phyloP scores from a whole-genome alignment of 2,113 vertebrate genomes.

The Oophaga pumilio region DNA sequence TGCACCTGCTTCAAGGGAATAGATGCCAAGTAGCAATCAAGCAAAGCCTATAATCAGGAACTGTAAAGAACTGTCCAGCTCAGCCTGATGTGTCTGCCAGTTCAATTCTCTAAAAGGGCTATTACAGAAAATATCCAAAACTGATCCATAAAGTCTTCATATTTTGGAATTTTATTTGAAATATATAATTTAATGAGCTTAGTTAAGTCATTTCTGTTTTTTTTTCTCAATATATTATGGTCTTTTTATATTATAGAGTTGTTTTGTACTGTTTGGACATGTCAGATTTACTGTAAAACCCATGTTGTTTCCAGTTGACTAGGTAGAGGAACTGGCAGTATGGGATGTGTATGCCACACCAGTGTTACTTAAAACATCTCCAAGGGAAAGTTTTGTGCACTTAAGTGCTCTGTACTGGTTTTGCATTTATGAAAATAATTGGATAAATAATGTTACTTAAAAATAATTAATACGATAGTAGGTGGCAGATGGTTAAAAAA shows the following conservation, averaged over 20 bases:
- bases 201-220: neutral
- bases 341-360: neutral
- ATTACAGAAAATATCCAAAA: slow-evolving; percentile 29
- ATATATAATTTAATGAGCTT: slow-evolving; percentile 31
- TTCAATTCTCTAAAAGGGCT: slow-evolving; percentile 29
- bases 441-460: neutral
- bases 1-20: slow-evolving; percentile 13
- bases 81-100: slow-evolving; percentile 1
- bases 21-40: slow-evolving; percentile 16
- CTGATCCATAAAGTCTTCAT: neutral
- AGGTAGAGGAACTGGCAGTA: slow-evolving; percentile 21
- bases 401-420: neutral
- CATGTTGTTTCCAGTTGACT: slow-evolving; percentile 9
- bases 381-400: neutral
- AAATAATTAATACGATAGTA: neutral
- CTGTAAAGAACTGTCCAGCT: slow-evolving; percentile 26
- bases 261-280: neutral
- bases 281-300: neutral
- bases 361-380: neutral
- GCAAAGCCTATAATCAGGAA: slow-evolving; percentile 42
- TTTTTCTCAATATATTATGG: slow-evolving; percentile 20
- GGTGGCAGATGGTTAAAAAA: neutral
- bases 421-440: neutral
- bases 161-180: slow-evolving; percentile 20
- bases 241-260: slow-evolving; percentile 15